Evolutionary conservation across 2,888 invertebrate genomes (phyloP), one percentile per base, ranked within the genome.

Genomic region (Spodoptera littoralis): DNA sequence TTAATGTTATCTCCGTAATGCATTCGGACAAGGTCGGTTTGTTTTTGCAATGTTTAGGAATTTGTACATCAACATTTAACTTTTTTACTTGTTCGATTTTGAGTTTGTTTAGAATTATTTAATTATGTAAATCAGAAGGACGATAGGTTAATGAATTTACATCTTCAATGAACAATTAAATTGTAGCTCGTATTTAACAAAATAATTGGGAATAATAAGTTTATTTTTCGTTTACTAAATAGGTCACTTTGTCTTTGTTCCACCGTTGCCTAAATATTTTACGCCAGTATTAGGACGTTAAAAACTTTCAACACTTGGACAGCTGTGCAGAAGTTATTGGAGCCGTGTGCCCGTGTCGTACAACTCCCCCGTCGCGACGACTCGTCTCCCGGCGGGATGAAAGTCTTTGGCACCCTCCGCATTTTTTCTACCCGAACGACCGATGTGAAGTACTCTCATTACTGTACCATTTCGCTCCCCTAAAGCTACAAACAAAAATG

Each of bases 381-480:
- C 65, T 65, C 65, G 56, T 69, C 71, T 74, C 77, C 67, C 75
- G 43, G 46, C n/a, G 67, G 79, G 76, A 78, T 83, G 71, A 76
- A 80, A 82, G 75, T 79, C 82, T 86, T 84, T 76, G 76, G 85
- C 87, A 88, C 90, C 90, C 91, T 88, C 81, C 70, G 76, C 82
- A 77, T 88, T 86, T 88, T 87, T 88, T 83, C 81, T 80, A 82
- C 82, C 70, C 71, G 79, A 80, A 76, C 81, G 76, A 75, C 75
- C 73, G 71, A 71, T 77, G 73, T 82, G 79, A 74, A 85, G 86
- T 83, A 81, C 84, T 84, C 84, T 90, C 91, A 91, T 92, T 91
- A 89, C 84, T 82, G 88, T 83, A 84, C 83, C 84, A 85, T 87
- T 88, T 84, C 78, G 72, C 86, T 87, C 89, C 89, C 91, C 86